Evolutionary conservation across 2,888 invertebrate genomes (phyloP).

Genomic region (Drosophila nr. fundita): DNA sequence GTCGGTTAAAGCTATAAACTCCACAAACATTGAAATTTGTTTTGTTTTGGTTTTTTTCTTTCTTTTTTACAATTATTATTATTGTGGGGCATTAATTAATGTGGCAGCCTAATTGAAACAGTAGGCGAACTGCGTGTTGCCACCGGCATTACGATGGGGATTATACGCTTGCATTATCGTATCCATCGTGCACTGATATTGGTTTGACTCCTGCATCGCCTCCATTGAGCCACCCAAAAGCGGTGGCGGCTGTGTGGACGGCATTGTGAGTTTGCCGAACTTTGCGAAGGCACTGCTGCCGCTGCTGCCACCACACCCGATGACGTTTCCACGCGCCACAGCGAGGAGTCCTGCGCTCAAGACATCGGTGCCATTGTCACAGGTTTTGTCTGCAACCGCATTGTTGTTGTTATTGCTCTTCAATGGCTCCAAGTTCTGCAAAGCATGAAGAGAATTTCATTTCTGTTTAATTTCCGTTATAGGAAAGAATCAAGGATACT

Average conservation of each 20-base stretch:
- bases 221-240: slow-evolving; percentile 33
- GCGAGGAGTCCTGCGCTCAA: slow-evolving; percentile 52
- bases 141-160: slow-evolving; percentile 73
- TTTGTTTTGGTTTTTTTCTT: not conserved
- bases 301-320: slow-evolving; percentile 38
- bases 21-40: slow-evolving; percentile 43
- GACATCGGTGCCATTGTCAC: slow-evolving; percentile 62
- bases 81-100: not conserved
- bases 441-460: not conserved
- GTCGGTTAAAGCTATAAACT: slow-evolving; percentile 26
- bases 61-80: slow-evolving; percentile 19
- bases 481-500: not conserved
- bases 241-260: slow-evolving; percentile 35
- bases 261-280: slow-evolving; percentile 54
- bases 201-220: slow-evolving; percentile 57
- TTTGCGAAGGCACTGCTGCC: slow-evolving; percentile 59
- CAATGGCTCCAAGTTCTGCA: slow-evolving; percentile 65
- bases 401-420: slow-evolving; percentile 49
- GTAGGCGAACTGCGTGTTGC: slow-evolving; percentile 74
- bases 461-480: not conserved
- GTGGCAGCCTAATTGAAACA: slow-evolving; percentile 65
- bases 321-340: slow-evolving; percentile 45
- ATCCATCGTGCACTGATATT: slow-evolving; percentile 81
- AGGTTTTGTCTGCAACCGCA: slow-evolving; percentile 53
- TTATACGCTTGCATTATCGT: slow-evolving; percentile 82